phyloP scores from a whole-genome alignment of 2,888 invertebrate species.

The Sphaerophoria rueppellii region DNA sequence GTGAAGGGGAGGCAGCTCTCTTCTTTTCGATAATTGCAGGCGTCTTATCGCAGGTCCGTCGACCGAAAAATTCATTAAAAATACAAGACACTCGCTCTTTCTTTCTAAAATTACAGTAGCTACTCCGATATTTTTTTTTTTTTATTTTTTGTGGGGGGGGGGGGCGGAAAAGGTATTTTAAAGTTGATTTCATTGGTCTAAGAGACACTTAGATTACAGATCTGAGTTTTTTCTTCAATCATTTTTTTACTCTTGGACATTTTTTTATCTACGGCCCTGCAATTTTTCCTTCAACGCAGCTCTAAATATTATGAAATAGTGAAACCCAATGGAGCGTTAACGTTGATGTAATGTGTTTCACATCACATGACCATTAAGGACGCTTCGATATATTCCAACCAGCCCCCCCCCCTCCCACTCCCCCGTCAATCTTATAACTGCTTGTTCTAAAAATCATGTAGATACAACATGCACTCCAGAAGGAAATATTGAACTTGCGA shows the following conservation, averaged over 20 bases:
- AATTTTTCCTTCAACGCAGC: neutral
- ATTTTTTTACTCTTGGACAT: neutral
- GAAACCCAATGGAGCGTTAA: conserved; percentile 68
- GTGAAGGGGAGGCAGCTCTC: neutral
- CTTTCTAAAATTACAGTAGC: too few relatives aligned
- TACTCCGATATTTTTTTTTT: too few relatives aligned
- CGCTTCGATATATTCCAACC: conserved; percentile 18
- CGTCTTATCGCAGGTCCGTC: too few relatives aligned
- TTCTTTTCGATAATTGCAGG: neutral
- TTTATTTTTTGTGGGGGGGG: too few relatives aligned
- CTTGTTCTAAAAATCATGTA: conserved; percentile 34
- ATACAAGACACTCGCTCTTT: too few relatives aligned
- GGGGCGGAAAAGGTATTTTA: too few relatives aligned
- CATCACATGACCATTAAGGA: conserved; percentile 71
- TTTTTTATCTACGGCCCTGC: neutral
- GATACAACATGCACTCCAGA: conserved; percentile 41
- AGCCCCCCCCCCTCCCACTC: neutral
- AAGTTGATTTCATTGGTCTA: too few relatives aligned
- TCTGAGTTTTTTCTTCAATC: neutral
- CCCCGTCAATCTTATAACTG: neutral
- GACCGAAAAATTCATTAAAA: too few relatives aligned
- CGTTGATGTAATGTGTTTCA: conserved; percentile 68
- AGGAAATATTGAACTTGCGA: conserved; percentile 69
- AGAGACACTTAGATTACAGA: too few relatives aligned
- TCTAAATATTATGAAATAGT: conserved; percentile 62